Percentiles rank a stretch among this genome's conserved stretches.
Evolutionary conservation across 2,113 vertebrate genomes (phyloP).

Genomic region (Smithornis capensis): DNA sequence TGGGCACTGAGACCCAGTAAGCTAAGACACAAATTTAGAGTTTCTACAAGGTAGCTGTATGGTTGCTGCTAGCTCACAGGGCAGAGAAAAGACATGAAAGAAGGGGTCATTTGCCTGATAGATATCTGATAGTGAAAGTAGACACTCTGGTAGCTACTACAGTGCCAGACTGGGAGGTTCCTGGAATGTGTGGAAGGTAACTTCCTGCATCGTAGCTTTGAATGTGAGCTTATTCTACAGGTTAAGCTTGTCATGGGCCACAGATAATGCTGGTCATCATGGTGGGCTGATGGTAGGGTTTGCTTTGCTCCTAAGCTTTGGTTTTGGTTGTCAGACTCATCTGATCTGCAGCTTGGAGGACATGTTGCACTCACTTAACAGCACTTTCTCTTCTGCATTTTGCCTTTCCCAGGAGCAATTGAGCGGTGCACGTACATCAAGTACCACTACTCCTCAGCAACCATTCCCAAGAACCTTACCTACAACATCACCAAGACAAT

Average conservation of each 20-base stretch:
- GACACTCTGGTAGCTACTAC: neutral
- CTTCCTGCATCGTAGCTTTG: neutral
- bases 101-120: neutral
- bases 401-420: constrained; percentile 76
- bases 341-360: neutral
- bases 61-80: neutral
- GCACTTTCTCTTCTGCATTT: neutral
- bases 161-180: neutral
- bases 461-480: constrained; percentile 95
- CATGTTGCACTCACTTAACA: neutral
- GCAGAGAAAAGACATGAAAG: neutral
- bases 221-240: neutral
- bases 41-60: neutral
- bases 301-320: neutral
- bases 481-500: constrained; percentile 99
- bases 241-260: too few species aligned
- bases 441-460: constrained; percentile 97
- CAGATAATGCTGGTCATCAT: neutral
- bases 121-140: neutral
- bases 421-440: constrained; percentile 93
- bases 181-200: neutral
- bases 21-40: neutral
- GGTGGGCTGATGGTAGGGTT: neutral
- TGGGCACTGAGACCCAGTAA: neutral
- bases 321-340: neutral